Base-by-base conservation (phyloP, 1,140 invertebrate species). In the Pogonomyrmex barbatus region DNA sequence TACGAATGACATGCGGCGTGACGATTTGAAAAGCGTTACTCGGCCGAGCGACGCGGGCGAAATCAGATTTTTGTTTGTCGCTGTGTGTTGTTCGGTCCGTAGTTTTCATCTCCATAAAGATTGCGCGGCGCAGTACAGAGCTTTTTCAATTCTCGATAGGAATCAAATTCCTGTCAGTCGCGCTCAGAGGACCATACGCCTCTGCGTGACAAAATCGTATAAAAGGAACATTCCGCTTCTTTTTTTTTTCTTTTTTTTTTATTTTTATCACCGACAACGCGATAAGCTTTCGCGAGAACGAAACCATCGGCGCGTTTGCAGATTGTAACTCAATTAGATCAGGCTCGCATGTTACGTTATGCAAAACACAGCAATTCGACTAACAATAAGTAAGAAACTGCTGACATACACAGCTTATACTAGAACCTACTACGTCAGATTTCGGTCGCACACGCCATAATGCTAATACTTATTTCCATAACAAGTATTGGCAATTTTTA, bases 121-220 rank as follows among this genome's bases (percentile, higher is more conserved):
- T 89, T 89, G 88, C 73, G 39, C 24, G 24, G 33, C 50, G 56
- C 36, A 52, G 62, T n/a, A 56, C 47, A 67, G 39, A 50, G 78
- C 52, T 65, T 85, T 87, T 90, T 89, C 89, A 90, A 90, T 90
- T 90, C 87, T 90, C 88, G 88, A 90, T 89, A 89, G 77, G 62
- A 83, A 90, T 90, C 88, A 89, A 89, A 90, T 90, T 87, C 81
- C 78, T 87, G 85, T 56, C 39, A 50, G 12, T 70, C 63, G 62
- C 63, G 65, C 24, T 45, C 36, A 24, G 54, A 71, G 63, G 12
- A 58, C 17, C 54, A 52, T 76, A 77, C 60, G 39, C 17, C 24
- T 36, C 50, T 54, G 50, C 47, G 39, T 47, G 30, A 70, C 63
- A 58, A 76, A 83, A 73, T 33, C 14, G 54, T 58, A 47, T 81